Percentiles rank a stretch among this genome's conserved stretches.
Evolutionary conservation across 2,888 invertebrate genomes (phyloP).

Genomic region (Melanophora roralis): DNA sequence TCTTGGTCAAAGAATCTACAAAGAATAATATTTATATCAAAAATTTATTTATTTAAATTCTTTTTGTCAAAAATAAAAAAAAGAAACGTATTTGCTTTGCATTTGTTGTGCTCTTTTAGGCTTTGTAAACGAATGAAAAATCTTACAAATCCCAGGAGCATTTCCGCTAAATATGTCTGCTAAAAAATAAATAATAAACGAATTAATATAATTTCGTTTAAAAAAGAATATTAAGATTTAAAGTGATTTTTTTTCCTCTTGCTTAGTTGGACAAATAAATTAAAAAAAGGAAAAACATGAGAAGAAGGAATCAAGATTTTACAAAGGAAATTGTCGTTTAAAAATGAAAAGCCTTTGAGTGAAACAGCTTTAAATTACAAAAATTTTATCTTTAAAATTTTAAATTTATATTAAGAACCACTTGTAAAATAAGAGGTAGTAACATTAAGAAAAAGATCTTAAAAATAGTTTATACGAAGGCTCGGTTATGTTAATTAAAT

Average conservation of each 20-base stretch:
- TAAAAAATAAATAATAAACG: constrained; percentile 28
- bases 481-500: too few relatives aligned
- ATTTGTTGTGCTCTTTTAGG: background rate
- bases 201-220: constrained; percentile 14
- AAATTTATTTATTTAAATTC: constrained; percentile 3
- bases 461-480: too few relatives aligned
- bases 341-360: background rate
- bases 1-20: constrained; percentile 12
- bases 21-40: background rate
- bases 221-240: constrained; percentile 22
- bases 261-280: background rate
- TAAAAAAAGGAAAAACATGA: background rate
- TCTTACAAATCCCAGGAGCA: constrained; percentile 33
- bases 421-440: too few relatives aligned
- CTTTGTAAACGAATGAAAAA: background rate
- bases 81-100: background rate
- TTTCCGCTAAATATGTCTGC: constrained; percentile 35
- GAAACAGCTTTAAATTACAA: too few relatives aligned
- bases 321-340: background rate
- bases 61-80: background rate
- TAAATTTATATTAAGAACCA: too few relatives aligned
- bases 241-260: background rate
- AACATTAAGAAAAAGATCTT: too few relatives aligned
- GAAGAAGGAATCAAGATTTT: background rate
- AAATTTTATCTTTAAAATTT: too few relatives aligned